Conservation (phyloP, 2,888 invertebrate genomes). For the Tubulanus polymorphus region DNA sequence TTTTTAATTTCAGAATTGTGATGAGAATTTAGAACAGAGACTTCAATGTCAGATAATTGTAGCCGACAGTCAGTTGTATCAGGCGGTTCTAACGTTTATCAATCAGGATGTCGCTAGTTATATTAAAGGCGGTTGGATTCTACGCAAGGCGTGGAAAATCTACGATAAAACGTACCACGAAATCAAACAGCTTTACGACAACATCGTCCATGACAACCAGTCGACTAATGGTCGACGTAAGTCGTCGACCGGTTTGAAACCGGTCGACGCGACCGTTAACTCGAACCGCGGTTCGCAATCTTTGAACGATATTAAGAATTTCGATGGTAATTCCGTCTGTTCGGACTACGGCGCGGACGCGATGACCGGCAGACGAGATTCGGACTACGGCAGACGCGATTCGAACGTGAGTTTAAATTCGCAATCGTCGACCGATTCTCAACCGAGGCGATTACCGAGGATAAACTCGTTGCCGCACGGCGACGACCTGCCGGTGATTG, state of each 20-base stretch:
- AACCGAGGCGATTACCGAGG: not conserved
- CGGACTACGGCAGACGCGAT: too few species aligned
- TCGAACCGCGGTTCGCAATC: not conserved
- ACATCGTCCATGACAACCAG: not conserved
- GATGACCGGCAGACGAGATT: too few species aligned
- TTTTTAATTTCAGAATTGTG: constrained; percentile 5
- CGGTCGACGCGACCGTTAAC: not conserved
- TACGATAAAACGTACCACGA: constrained; percentile 65
- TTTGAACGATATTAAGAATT: too few species aligned
- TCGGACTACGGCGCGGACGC: too few species aligned
- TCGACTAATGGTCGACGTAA: too few species aligned
- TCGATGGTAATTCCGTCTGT: too few species aligned
- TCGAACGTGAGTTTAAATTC: too few species aligned
- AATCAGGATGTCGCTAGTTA: constrained; percentile 64
- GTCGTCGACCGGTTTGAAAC: too few species aligned
- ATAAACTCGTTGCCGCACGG: constrained; percentile 11
- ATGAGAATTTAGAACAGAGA: constrained; percentile 52
- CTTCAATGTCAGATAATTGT: constrained; percentile 65
- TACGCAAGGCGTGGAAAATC: constrained; percentile 67
- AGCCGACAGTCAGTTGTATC: constrained; percentile 65
- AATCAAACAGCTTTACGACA: constrained; percentile 58
- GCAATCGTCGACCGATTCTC: too few species aligned
- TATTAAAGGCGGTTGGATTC: constrained; percentile 65
- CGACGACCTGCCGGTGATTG: not conserved
- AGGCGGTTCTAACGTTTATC: constrained; percentile 64